Base-by-base conservation (phyloP, 2,888 invertebrate genomes). In the Lamellibrachia satsuma region DNA sequence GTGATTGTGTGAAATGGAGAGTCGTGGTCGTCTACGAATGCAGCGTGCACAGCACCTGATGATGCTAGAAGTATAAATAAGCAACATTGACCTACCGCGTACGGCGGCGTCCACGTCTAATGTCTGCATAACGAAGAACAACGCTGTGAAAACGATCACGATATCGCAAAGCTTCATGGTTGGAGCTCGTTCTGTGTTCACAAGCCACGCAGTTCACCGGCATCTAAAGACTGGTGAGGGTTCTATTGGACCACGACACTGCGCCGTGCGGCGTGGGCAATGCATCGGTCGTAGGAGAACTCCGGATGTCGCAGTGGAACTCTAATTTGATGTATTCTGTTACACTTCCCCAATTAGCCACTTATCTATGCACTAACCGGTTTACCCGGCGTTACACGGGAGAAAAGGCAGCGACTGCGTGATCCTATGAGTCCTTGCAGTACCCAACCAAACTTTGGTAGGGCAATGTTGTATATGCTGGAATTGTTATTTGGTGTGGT, bases 321-420 rank as follows among this genome's bases (percentile, higher is more conserved):
- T 22, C 3, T 3, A 9, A 55, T 55, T 7, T 55, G 55, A 7
- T 9, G 75, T 75, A n/a, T 75, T 75, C 75, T 75, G 75, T 75
- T 75, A 75, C 75, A 75, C 75, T 22, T 75, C 75, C 75, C n/a
- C 75, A 75, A 75, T 75, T 75, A 75, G 15, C 75, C 75, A 75
- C 75, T 75, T 75, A 75, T 75, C 22, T 75, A 75, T 22, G n/a
- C 22, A 22, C 22, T 3, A 15, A 22, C 75, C 2, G 75, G 22
- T 75, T 75, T 6, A 75, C 15, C 75, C 3, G 6, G 22, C 22
- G 22, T 22, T 11, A 2, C 39, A 39, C 39, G 39, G 39, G 39
- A 39, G 39, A 39, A 39, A 39, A 39, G 39, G 39, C 39, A 39
- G 39, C 39, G 39, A 0, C 39, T 39, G 39, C 39, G 39, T 39